Conservation (phyloP, 2,888 invertebrate species). For the Strigamia transsilvanica region DNA sequence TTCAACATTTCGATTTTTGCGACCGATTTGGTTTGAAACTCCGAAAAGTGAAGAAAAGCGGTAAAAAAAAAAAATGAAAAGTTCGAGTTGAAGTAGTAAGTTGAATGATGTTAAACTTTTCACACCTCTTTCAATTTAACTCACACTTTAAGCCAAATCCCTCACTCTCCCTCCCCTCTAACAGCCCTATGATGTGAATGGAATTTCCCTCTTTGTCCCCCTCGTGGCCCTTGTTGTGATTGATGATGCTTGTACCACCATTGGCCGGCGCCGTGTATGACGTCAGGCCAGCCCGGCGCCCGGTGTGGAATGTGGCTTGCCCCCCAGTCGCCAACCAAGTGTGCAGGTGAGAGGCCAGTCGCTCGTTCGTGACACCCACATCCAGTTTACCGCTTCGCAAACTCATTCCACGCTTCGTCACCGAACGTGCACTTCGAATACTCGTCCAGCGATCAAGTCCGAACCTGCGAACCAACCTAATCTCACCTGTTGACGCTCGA, state of each 20-base stretch:
- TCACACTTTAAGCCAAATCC: background rate
- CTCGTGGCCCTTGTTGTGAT: constrained; percentile 35
- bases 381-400: constrained; percentile 27
- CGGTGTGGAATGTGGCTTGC: constrained; percentile 33
- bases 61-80: background rate
- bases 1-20: too few species aligned
- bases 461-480: background rate
- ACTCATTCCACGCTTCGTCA: constrained; percentile 41
- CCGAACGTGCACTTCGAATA: background rate
- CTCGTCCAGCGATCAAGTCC: background rate
- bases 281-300: constrained; percentile 32
- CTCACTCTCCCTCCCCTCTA: constrained; percentile 7
- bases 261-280: constrained; percentile 32
- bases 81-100: background rate
- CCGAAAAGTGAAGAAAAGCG: background rate
- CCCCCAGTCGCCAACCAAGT: constrained; percentile 40
- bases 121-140: constrained; percentile 20
- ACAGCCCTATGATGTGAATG: constrained; percentile 14
- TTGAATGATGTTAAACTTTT: constrained; percentile 18
- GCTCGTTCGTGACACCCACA: constrained; percentile 30
- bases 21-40: background rate
- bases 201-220: constrained; percentile 41
- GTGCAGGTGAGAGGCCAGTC: constrained; percentile 40
- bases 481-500: constrained; percentile 23
- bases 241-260: constrained; percentile 29